Evolutionary conservation across 2,888 invertebrate species (phyloP).

Genomic region (Drosophila testacea): DNA sequence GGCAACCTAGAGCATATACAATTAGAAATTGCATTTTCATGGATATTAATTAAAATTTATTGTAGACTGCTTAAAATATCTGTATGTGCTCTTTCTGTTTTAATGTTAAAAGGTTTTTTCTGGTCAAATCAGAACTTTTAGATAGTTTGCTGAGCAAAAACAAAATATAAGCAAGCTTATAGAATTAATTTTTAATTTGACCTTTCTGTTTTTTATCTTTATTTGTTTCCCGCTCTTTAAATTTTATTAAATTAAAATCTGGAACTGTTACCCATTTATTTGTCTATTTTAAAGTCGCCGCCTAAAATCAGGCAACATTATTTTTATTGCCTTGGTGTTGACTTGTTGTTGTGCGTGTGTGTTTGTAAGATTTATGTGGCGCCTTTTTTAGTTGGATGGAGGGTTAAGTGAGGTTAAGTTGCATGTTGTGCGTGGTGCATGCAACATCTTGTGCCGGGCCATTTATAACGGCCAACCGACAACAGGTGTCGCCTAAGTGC

Average conservation of each 20-base stretch:
- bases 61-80: not conserved
- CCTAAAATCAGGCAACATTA: constrained; percentile 39
- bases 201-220: too few relatives aligned
- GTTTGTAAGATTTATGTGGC: constrained; percentile 38
- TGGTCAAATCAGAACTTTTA: too few relatives aligned
- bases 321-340: constrained; percentile 4
- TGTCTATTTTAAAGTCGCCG: not conserved
- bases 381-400: constrained; percentile 3
- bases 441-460: constrained; percentile 27
- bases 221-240: too few relatives aligned
- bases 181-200: too few relatives aligned
- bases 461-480: constrained; percentile 13
- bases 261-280: not conserved
- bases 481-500: constrained; percentile 49
- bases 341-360: not conserved
- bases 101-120: too few relatives aligned
- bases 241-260: not conserved
- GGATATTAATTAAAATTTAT: not conserved
- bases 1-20: not conserved
- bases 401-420: constrained; percentile 29
- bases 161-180: too few relatives aligned
- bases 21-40: constrained; percentile 5
- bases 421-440: constrained; percentile 24
- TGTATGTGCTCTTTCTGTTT: too few relatives aligned
- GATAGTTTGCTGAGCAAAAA: too few relatives aligned